Evolutionary conservation across 2,113 vertebrate species (phyloP).

Genomic region (Chloebia gouldiae): DNA sequence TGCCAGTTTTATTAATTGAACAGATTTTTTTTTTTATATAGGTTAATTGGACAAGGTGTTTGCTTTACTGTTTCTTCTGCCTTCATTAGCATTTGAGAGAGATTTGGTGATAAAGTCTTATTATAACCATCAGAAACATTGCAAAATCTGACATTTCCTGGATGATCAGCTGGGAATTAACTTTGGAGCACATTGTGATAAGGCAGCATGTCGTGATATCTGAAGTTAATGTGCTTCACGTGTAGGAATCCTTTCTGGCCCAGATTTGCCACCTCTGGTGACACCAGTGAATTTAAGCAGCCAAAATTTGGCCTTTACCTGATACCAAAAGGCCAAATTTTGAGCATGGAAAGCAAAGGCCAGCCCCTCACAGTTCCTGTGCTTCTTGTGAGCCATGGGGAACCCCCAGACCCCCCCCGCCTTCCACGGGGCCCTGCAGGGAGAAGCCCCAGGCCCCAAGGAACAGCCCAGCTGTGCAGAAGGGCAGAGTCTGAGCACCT

Average conservation of each 20-base stretch:
- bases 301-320: background rate
- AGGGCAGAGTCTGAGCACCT: background rate
- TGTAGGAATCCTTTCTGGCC: background rate
- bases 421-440: background rate
- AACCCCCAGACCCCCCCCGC: background rate
- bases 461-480: background rate
- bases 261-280: background rate
- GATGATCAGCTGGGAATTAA: background rate
- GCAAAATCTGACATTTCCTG: background rate
- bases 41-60: background rate
- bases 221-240: background rate
- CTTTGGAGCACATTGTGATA: background rate
- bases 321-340: background rate
- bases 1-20: background rate
- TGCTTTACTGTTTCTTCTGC: background rate
- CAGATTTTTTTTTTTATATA: background rate
- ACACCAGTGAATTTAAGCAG: background rate
- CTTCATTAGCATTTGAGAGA: background rate
- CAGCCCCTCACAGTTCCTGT: background rate
- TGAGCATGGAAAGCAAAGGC: background rate
- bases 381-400: fast-evolving
- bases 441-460: background rate
- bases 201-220: background rate
- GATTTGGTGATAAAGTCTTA: background rate
- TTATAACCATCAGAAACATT: background rate